Base-by-base conservation (phyloP, 2,113 vertebrate species). In the Seriola dumerili region DNA sequence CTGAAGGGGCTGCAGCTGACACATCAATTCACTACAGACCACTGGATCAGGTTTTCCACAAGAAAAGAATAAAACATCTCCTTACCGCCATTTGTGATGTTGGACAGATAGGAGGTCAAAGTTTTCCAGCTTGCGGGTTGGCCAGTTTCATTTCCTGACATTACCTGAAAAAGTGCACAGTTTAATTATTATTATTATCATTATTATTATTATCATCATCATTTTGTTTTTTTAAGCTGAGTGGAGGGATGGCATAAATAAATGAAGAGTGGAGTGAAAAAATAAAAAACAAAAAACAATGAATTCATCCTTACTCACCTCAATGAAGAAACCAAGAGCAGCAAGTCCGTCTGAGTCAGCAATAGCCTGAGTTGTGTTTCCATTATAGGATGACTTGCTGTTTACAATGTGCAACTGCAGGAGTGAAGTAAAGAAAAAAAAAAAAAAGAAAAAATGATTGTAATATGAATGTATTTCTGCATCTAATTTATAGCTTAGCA, bases 361-460 rank as follows among this genome's bases (percentile, higher is more conserved):
- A 3, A 85, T 0, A 3, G 88, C 91, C 0, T 1, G 2, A 10
- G 7, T 29, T 5, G 58, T 63, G 52, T 87, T 72, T 1, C n/a
- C 0, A 1, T 92, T 81, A n/a, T 25, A 58, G 55, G 66, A 52
- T 3, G 85, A 44, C 73, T 89, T 94, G 36, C n/a, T 1, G 74
- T 87, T 93, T 1, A 96, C 94, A 13, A 96, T 94, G 85, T 96
- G 96, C 4, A 96, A 8, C 96, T 96, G 76, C 0, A 3, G 29
- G 42, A 59, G 21, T 16, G 0, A 74, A 36, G 19, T 0, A 44
- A 48, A 38, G 0, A 58, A 14, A 42, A 2, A 29, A 29, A 2
- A 29, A 29, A 2, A 29, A 23, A 2, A 29, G 2, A 2, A 29
- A 23, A 21, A 17, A 5, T 17, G 2, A 21, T 6, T 40, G 36